Base-by-base conservation (phyloP, 1,140 invertebrate genomes). In the Meteorus sp. region DNA sequence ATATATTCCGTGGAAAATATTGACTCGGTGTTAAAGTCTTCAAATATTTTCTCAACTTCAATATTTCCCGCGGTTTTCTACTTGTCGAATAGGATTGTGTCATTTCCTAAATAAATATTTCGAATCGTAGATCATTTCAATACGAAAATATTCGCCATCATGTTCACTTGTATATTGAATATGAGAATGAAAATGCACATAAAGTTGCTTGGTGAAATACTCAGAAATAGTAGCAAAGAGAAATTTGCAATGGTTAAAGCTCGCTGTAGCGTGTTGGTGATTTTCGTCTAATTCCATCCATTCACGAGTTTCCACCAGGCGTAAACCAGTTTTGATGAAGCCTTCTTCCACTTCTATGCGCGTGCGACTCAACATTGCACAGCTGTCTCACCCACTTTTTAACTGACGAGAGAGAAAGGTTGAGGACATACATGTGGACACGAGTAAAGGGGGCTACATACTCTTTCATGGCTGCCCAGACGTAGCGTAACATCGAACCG, bases 321-420 rank as follows among this genome's bases (percentile, higher is more conserved):
- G 52, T 65, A 63, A 64, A 66, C 56, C 19, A 62, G 59, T 65
- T 67, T 64, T 70, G 66, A 70, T 68, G 66, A 70, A 61, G 59
- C 62, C 62, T 66, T 64, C 59, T 64, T 47, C 61, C 20, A 43
- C 37, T 60, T 39, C 8, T 13, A 4, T 11, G 8, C 8, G 35
- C 15, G 8, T 39, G 13, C 35, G 8, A 15, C 35, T 5, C 9
- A 9, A n/a, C n/a, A n/a, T n/a, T n/a, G n/a, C n/a, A n/a, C n/a
- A 53, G 20, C 43, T 33, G 25, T 5, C n/a, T 45, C 15, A 51
- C 29, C 17, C 27, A 31, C 4, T 31, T 5, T 31, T 3, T 13
- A 35, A 3, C 3, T 8, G 13, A 13, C 9, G 13, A 35, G 3
- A 35, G 3, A 11, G 11, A 35, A 35, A 35, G 13, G 33, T 35